A percentile compares a stretch with the other conserved stretches of the same genome.
Conservation (phyloP, 1,140 invertebrate species). For the Rhizoglyphus robini region DNA sequence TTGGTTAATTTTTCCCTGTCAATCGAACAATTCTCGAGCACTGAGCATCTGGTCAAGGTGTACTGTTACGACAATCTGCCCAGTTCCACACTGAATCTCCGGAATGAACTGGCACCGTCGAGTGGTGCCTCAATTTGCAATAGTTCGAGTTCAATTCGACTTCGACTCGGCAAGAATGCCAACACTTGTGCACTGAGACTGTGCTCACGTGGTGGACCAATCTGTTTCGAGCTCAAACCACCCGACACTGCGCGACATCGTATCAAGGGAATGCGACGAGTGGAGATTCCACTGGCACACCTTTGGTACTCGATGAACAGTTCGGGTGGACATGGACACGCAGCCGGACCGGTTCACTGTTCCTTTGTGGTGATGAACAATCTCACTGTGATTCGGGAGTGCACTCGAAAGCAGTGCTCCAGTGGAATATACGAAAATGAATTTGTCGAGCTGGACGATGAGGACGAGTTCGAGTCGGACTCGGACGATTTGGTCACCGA, state of each 20-base stretch:
- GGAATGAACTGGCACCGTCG: constrained; percentile 1
- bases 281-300: constrained; percentile 2
- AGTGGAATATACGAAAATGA: background rate
- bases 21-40: background rate
- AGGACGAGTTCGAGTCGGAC: background rate
- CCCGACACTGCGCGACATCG: background rate
- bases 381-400: background rate
- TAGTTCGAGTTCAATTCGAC: background rate
- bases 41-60: constrained; percentile 9
- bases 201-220: background rate
- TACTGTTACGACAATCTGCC: constrained; percentile 12
- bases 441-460: background rate
- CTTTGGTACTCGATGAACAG: background rate
- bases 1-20: constrained; percentile 15
- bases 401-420: background rate
- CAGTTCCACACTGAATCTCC: background rate
- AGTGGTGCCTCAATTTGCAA: background rate
- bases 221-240: constrained; percentile 12
- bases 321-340: background rate
- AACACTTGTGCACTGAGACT: background rate
- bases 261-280: background rate
- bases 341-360: background rate
- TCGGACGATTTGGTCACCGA: background rate
- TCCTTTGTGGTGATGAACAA: constrained; percentile 2
- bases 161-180: background rate